phyloP scores from a whole-genome alignment of 2,888 invertebrate species.

The Latheticus oryzae region DNA sequence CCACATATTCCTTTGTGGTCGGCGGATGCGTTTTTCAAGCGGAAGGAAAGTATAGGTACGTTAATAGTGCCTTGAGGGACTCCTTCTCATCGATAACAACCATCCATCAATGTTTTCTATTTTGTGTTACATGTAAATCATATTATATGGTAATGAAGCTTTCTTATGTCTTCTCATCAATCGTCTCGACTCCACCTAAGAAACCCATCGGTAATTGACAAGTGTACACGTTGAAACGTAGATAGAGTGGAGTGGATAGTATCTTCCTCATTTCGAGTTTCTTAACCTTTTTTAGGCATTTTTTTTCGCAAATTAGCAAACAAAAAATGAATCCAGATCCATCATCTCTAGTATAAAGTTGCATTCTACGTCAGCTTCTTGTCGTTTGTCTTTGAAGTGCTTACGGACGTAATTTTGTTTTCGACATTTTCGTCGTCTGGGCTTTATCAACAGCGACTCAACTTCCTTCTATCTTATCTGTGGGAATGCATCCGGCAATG shows the following conservation, averaged over 20 bases:
- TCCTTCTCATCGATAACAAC: too few relatives aligned
- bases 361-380: constrained; percentile 5
- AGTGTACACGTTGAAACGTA: constrained; percentile 17
- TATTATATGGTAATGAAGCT: constrained; percentile 41
- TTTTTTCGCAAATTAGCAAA: not conserved
- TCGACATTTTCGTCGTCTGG: constrained; percentile 29
- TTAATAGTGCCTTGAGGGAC: too few relatives aligned
- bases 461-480: constrained; percentile 33
- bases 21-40: constrained; percentile 2
- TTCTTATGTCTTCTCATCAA: constrained; percentile 35
- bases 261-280: constrained; percentile 19
- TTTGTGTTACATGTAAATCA: constrained; percentile 39
- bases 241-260: constrained; percentile 2
- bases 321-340: constrained; percentile 8
- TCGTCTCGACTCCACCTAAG: constrained; percentile 22
- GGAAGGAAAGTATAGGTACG: not conserved
- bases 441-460: constrained; percentile 26
- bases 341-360: constrained; percentile 17
- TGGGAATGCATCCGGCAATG: constrained; percentile 34
- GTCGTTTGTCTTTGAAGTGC: constrained; percentile 16
- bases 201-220: constrained; percentile 34
- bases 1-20: constrained; percentile 38
- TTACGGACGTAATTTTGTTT: constrained; percentile 9
- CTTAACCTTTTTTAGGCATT: constrained; percentile 14
- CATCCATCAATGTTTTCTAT: constrained; percentile 34